Conservation (phyloP, 2,113 vertebrate genomes). For the Lepisosteus oculatus region DNA sequence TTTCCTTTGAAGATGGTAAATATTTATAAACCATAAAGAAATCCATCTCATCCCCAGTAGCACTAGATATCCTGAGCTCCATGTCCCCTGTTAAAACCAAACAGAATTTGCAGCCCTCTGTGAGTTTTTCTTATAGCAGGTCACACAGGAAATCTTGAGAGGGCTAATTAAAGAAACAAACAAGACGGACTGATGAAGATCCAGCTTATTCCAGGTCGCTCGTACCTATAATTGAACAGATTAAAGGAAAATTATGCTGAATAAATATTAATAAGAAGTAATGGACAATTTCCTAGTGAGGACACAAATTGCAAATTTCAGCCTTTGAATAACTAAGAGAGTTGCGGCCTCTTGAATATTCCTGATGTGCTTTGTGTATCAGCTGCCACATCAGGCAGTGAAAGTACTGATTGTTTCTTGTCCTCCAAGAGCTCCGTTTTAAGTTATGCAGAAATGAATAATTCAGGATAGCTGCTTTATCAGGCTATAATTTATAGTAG, state of each 20-base stretch:
- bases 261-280: neutral
- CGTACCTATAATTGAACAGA: neutral
- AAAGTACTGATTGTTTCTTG: conserved; percentile 36
- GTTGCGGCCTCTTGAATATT: neutral
- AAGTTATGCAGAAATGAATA: conserved; percentile 54
- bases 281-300: neutral
- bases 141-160: no score
- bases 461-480: conserved; percentile 42
- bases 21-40: no score
- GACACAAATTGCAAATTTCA: neutral
- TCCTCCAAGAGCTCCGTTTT: conserved; percentile 27
- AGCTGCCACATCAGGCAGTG: conserved; percentile 27
- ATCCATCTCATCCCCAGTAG: no score
- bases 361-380: conserved; percentile 29
- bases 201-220: neutral
- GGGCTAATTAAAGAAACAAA: no score
- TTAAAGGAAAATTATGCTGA: neutral
- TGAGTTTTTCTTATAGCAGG: no score
- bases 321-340: neutral
- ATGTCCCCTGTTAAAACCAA: no score
- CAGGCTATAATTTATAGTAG: conserved; percentile 45
- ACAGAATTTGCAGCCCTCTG: no score
- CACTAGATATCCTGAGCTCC: no score
- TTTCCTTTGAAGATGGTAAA: no score
- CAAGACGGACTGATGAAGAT: neutral